These are phyloP conservation scores for Pseudanteris insignis DNA, from an alignment of 2,888 invertebrate genomes.

Conservation along the genomic window DNA sequence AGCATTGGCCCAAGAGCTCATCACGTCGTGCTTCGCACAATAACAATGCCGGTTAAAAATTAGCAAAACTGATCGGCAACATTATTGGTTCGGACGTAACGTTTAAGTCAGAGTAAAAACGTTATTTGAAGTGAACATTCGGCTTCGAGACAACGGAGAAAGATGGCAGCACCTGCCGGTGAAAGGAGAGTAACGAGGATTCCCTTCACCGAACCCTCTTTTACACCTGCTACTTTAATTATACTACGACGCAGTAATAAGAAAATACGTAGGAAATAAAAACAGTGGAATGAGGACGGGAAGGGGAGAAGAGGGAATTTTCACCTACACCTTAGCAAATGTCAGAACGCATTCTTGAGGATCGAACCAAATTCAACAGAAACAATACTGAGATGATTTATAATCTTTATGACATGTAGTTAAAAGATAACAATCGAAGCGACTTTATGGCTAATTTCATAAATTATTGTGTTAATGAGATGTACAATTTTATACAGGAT, in stretches of 20 bases:
- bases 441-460: constrained; percentile 8
- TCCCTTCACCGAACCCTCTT: constrained; percentile 23
- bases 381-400: constrained; percentile 23
- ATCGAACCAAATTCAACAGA: constrained; percentile 18
- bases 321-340: constrained; percentile 23
- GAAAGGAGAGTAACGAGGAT: constrained; percentile 7
- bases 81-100: no score
- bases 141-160: no score
- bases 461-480: constrained; percentile 17
- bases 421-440: constrained; percentile 20
- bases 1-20: no score
- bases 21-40: no score
- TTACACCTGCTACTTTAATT: constrained; percentile 31
- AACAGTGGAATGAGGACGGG: no score
- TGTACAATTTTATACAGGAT: no score
- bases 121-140: no score
- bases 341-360: constrained; percentile 16
- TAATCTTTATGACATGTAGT: constrained; percentile 11
- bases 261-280: background rate
- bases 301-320: constrained; percentile 8
- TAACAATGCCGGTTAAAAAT: no score
- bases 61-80: no score
- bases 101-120: no score
- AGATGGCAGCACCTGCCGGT: constrained; percentile 10
- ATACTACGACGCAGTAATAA: constrained; percentile 4